Evolutionary conservation across 2,797 vertebrate species (phyloP), one percentile per base, ranked within the genome.

Genomic region (Hylomyscus alleni): DNA sequence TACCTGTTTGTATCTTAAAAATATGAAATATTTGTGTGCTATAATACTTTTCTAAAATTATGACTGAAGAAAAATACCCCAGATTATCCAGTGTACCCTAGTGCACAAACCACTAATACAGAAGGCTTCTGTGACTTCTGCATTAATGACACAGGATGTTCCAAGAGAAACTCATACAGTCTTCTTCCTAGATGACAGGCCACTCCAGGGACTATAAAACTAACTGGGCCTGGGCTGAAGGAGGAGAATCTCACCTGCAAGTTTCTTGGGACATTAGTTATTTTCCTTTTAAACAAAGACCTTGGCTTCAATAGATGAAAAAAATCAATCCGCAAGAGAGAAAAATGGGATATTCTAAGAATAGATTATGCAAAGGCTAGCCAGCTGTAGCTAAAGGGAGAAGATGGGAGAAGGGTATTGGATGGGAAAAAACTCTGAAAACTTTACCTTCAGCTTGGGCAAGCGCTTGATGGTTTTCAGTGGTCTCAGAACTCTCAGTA

Each of bases 381-480:
- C n/a, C 31, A 26, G 11, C 11, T 3, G 0, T 50, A 40, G 60
- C 52, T 78, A 15, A 44, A 31, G 78, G 78, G 60, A 75, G 44
- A 75, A 44, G 40, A 19, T 0, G 0, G 54, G 80, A 67, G 15
- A 72, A 76, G 20, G 19, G 1, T 47, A 34, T 5, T 37, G 22
- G 40, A 29, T 31, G 44, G 47, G 29, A 56, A 34, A 29, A 89
- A 58, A 52, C 44, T 52, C 19, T 29, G 47, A 7, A 54, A 89
- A 56, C 0, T 0, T 98, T 98, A 99, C 99, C 99, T 99, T 99
- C 90, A 99, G 99, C 98, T 99, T 99, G 34, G 99, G 99, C 95
- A 99, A 99, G 50, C 99, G 99, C 98, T 99, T 99, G 98, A 99
- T 99, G 92, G 99, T 99, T 98, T 99, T 99, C 97, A 99, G 98